Conservation (phyloP, 1,140 invertebrate genomes). For the Papilio glaucus region DNA sequence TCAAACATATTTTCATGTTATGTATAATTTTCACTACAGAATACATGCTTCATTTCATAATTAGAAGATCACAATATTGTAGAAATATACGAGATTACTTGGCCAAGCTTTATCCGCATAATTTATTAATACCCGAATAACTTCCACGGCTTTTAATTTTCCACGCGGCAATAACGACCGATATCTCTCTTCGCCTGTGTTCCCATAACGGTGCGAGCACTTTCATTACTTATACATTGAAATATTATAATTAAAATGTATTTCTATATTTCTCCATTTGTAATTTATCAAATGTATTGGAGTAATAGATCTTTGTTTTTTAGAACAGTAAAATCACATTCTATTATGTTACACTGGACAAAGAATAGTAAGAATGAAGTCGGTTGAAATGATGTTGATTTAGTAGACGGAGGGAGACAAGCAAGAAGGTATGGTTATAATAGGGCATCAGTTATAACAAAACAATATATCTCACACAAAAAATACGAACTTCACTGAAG, state of each 20-base stretch:
- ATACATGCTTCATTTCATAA: too few relatives aligned
- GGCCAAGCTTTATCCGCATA: background rate
- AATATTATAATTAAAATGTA: constrained; percentile 26
- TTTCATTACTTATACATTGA: constrained; percentile 28
- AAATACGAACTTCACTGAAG: too few relatives aligned
- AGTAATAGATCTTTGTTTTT: constrained; percentile 5
- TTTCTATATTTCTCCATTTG: background rate
- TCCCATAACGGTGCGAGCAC: constrained; percentile 12
- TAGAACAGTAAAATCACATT: background rate
- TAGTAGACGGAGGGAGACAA: too few relatives aligned
- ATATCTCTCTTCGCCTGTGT: background rate
- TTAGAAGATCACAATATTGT: too few relatives aligned
- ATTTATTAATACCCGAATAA: background rate
- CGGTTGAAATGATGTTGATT: too few relatives aligned
- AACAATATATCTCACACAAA: too few relatives aligned
- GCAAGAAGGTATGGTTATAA: too few relatives aligned
- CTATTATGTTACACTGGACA: background rate
- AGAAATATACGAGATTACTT: constrained; percentile 1
- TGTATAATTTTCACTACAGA: too few relatives aligned
- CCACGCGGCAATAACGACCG: background rate
- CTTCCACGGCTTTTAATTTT: constrained; percentile 1
- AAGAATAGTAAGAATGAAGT: background rate
- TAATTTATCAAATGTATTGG: background rate
- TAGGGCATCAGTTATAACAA: too few relatives aligned
- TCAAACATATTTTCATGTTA: too few relatives aligned